Conservation (phyloP, 2,113 vertebrate genomes). For the Aix galericulata region DNA sequence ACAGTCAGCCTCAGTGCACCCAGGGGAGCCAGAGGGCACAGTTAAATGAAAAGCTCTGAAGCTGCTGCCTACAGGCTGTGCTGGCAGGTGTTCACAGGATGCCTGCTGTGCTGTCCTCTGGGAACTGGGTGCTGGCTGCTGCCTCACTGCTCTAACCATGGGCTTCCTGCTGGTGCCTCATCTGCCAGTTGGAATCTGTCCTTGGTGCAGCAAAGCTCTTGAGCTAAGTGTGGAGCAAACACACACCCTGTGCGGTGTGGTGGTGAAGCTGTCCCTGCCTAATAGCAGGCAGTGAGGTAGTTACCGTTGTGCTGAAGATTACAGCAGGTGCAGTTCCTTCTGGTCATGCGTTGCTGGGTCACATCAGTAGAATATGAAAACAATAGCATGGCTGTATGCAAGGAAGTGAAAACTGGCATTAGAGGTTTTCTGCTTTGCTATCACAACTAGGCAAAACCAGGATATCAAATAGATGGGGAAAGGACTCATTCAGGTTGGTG, state of each 20-base stretch:
- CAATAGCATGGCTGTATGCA: rapidly evolving
- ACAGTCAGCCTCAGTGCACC: background rate
- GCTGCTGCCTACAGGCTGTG: background rate
- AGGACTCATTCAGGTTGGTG: rapidly evolving
- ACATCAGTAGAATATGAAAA: background rate
- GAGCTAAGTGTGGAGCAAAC: background rate
- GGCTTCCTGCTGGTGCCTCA: background rate
- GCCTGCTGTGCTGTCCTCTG: background rate
- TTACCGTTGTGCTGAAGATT: background rate
- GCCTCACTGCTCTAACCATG: background rate
- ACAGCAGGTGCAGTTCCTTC: background rate
- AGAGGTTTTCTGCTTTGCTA: background rate
- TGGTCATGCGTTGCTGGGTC: background rate
- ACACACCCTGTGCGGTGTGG: background rate
- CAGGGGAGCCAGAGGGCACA: background rate
- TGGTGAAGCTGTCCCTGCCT: background rate
- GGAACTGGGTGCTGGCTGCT: background rate
- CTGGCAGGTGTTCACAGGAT: background rate
- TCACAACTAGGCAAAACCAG: background rate
- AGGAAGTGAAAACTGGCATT: background rate
- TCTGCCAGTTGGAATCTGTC: background rate
- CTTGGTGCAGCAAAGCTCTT: background rate
- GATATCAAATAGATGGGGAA: background rate
- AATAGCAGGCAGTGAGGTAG: background rate
- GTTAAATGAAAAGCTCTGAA: background rate